Percentiles rank a stretch among this genome's conserved stretches.
These are phyloP conservation scores for Scarus forsteni DNA, from an alignment of 2,797 vertebrate species.

Conservation along the genomic window DNA sequence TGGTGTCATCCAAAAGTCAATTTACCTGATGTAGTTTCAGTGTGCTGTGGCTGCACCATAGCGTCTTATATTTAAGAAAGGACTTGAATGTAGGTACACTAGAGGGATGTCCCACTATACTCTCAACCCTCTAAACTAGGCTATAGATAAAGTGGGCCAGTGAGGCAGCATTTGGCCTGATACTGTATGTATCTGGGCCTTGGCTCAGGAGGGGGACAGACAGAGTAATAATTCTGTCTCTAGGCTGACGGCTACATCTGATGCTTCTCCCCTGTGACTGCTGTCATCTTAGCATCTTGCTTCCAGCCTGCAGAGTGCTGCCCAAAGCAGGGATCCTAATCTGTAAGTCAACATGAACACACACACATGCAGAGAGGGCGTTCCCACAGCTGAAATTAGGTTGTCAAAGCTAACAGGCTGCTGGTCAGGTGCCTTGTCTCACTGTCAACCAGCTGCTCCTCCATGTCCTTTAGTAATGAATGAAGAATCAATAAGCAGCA, in stretches of 20 bases:
- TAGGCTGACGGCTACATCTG: conserved; percentile 71
- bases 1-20: neutral
- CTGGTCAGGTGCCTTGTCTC: conserved; percentile 36
- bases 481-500: conserved; percentile 19
- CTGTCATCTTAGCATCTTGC: conserved; percentile 70
- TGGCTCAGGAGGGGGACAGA: conserved; percentile 67
- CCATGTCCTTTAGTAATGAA: conserved; percentile 19
- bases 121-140: conserved; percentile 47
- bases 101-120: conserved; percentile 35
- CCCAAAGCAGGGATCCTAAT: conserved; percentile 58
- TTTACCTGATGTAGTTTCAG: neutral
- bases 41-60: neutral
- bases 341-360: neutral
- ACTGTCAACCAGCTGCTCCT: conserved; percentile 17
- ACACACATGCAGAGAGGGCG: conserved; percentile 5
- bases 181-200: conserved; percentile 73
- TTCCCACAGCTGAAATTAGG: conserved; percentile 53
- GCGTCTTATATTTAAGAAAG: neutral
- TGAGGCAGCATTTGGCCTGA: conserved; percentile 66
- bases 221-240: conserved; percentile 70
- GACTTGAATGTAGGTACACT: conserved; percentile 2
- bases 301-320: conserved; percentile 44
- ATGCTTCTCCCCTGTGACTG: conserved; percentile 57
- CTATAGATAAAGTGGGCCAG: conserved; percentile 59
- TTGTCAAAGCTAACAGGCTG: conserved; percentile 54